A percentile compares a stretch with the other conserved stretches of the same genome.
phyloP scores from a whole-genome alignment of 2,888 invertebrate genomes.

The Uloborus plumipes region DNA sequence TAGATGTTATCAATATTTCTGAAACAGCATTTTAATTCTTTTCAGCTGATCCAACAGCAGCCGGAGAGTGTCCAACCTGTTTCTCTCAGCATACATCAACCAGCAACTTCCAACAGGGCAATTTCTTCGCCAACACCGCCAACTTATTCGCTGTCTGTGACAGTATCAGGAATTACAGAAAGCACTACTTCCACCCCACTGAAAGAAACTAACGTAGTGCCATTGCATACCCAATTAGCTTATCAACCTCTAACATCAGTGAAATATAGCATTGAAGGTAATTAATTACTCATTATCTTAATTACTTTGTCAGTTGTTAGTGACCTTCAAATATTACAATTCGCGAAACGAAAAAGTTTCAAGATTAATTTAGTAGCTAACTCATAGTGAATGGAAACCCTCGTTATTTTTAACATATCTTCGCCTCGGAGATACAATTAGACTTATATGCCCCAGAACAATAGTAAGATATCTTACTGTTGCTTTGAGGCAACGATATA shows the following conservation, averaged over 20 bases:
- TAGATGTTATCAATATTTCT: too few species aligned
- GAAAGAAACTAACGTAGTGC: slow-evolving; percentile 5
- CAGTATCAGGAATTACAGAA: slow-evolving; percentile 17
- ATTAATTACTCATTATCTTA: slow-evolving; percentile 6
- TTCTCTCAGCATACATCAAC: slow-evolving; percentile 25
- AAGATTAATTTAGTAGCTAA: too few species aligned
- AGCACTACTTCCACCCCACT: neutral
- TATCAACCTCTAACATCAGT: slow-evolving; percentile 39
- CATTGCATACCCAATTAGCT: slow-evolving; percentile 16
- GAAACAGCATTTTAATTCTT: neutral
- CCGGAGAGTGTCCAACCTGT: slow-evolving; percentile 27
- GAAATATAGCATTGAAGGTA: slow-evolving; percentile 60
- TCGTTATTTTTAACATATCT: too few species aligned
- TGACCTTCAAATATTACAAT: too few species aligned
- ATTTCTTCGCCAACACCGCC: slow-evolving; percentile 27
- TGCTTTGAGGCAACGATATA: too few species aligned
- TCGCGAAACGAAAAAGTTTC: too few species aligned
- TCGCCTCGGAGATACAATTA: too few species aligned
- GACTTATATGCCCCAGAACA: too few species aligned
- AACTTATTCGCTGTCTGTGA: slow-evolving; percentile 11
- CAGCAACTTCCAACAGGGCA: slow-evolving; percentile 13
- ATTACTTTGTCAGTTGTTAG: too few species aligned
- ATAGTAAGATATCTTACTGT: too few species aligned
- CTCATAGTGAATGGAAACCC: too few species aligned
- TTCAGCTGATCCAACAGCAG: slow-evolving; percentile 26